Percentiles rank a stretch among this genome's conserved stretches.
These are phyloP conservation scores for Phasianus colchicus DNA, from an alignment of 2,113 vertebrate species.

Conservation along the genomic window DNA sequence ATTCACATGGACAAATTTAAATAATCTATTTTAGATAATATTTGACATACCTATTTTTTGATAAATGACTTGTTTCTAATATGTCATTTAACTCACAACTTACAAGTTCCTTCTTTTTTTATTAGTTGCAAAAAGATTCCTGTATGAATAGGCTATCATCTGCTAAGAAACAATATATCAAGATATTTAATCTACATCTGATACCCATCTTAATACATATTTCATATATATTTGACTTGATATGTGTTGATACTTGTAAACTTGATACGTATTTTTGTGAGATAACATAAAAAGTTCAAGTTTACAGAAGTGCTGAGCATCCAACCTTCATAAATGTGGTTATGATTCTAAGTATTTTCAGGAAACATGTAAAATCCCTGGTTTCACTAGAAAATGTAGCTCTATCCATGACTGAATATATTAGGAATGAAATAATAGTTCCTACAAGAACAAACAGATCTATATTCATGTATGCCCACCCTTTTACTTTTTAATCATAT, in stretches of 20 bases:
- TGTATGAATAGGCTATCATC: neutral
- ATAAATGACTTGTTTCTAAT: no score
- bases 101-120: neutral
- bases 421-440: neutral
- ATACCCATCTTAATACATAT: neutral
- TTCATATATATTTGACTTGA: neutral
- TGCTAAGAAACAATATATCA: neutral
- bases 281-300: neutral
- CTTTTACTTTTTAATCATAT: neutral
- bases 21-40: neutral
- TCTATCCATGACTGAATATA: neutral
- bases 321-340: neutral
- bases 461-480: neutral
- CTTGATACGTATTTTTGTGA: neutral
- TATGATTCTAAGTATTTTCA: neutral
- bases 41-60: no score
- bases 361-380: neutral
- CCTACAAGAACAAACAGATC: neutral
- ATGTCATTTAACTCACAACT: neutral
- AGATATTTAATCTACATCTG: neutral
- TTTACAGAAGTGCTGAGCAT: neutral
- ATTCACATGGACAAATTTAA: neutral
- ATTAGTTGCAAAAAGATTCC: neutral
- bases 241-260: neutral
- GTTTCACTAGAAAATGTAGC: neutral